A percentile compares a stretch with the other conserved stretches of the same genome.
These are phyloP conservation scores for Clarias platycephalus DNA, from an alignment of 2,797 vertebrate genomes.

Conservation along the genomic window DNA sequence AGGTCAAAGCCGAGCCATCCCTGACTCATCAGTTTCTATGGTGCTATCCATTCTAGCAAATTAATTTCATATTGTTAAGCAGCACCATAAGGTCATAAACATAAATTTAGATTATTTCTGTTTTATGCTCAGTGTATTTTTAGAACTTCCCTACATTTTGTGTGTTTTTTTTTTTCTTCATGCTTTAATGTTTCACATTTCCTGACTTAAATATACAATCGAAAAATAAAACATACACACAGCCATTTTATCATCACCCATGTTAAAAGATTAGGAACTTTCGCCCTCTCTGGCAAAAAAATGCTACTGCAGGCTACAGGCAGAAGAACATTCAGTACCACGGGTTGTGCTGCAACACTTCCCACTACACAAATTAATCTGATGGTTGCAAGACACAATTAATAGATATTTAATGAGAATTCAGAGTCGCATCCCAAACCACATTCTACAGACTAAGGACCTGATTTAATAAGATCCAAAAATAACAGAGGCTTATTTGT, in stretches of 20 bases:
- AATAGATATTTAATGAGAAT: neutral
- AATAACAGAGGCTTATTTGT: neutral
- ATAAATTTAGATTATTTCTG: neutral
- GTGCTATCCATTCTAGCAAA: neutral
- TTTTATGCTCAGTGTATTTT: neutral
- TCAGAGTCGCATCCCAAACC: neutral
- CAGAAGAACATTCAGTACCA: neutral
- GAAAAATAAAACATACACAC: neutral
- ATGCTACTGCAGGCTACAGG: neutral
- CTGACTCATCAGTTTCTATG: neutral
- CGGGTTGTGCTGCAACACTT: neutral
- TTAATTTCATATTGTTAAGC: neutral
- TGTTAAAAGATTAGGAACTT: neutral
- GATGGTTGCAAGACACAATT: conserved; percentile 4
- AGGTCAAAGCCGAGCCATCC: neutral
- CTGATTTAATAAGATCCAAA: neutral
- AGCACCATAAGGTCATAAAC: conserved; percentile 10
- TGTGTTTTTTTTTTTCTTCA: neutral
- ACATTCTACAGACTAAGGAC: neutral
- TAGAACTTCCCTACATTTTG: neutral
- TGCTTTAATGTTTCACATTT: neutral
- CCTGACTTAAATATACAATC: neutral
- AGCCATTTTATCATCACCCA: neutral
- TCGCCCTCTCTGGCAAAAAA: neutral
- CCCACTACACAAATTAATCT: neutral